Evolutionary conservation across 2,113 vertebrate genomes (phyloP), one percentile per base, ranked within the genome.

Genomic region (Cyphomyrus plagiostoma): DNA sequence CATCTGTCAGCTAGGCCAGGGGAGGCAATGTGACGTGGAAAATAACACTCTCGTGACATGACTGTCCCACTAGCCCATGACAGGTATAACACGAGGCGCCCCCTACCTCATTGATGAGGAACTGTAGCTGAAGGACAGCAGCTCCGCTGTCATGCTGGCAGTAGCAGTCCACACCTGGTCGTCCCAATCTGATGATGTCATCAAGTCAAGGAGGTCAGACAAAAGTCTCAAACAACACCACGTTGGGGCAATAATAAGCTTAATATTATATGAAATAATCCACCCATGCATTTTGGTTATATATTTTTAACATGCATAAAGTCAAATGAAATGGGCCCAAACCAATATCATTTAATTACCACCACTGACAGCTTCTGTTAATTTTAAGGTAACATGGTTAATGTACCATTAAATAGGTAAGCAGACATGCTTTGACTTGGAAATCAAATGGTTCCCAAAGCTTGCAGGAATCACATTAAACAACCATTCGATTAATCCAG

Each of bases 21-120:
- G n/a, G 45, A 84, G 82, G 19, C 39, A n/a, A 11, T 23, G 39
- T 11, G 82, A 19, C 42, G 8, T 45, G 77, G 19, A 21, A 82
- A 82, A 82, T 39, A 15, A 82, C 15, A 82, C 17, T 45, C 42
- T 5, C 0, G 19, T 45, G 5, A 39, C 35, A 8, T 3, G 42
- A 46, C 9, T 48, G 45, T 46, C 39, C 23, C 62, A 46, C 21
- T 19, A 48, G 45, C 9, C 9, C 21, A n/a, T 26, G 45, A 11
- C 1, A 21, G 15, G 45, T 19, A 52, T n/a, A 21, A 52, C 6
- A 35, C 11, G 35, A 26, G 74, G 50, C 39, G 30, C 3, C 45
- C 45, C 0, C 96, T 97, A 99, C 98, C 98, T 99, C 98, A 91
- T 99, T 99, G 94, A 99, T 98, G 92, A 99, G 96, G 94, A 99